Conservation (phyloP, 2,888 invertebrate species). For the Euplexia lucipara region DNA sequence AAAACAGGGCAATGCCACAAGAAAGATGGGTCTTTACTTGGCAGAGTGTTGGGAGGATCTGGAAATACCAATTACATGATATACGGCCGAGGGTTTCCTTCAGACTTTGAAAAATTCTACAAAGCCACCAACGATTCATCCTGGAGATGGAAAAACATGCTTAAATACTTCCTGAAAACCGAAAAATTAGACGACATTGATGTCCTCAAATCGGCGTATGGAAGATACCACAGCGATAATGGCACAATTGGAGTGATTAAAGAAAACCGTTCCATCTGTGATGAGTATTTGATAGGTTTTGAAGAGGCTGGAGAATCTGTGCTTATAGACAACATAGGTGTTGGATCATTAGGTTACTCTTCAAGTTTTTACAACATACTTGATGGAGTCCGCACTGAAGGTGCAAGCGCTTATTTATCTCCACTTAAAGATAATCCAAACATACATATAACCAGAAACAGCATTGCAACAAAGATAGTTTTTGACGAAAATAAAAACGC, state of each 20-base stretch:
- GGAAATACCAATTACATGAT: slow-evolving; percentile 65
- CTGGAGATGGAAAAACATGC: slow-evolving; percentile 68
- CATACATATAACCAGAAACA: slow-evolving; percentile 82
- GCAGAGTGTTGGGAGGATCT: slow-evolving; percentile 73
- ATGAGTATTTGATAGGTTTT: slow-evolving; percentile 46
- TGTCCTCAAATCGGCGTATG: slow-evolving; percentile 55
- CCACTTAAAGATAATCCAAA: slow-evolving; percentile 79
- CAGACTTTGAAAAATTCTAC: slow-evolving; percentile 68
- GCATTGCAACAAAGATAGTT: slow-evolving; percentile 63
- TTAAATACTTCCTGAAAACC: slow-evolving; percentile 71
- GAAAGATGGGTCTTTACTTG: slow-evolving; percentile 52
- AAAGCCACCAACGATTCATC: slow-evolving; percentile 55
- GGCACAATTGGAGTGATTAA: slow-evolving; percentile 70
- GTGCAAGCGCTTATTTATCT: slow-evolving; percentile 69
- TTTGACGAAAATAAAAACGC: slow-evolving; percentile 65
- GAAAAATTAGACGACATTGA: slow-evolving; percentile 63
- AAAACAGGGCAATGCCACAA: slow-evolving; percentile 4
- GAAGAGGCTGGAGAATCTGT: slow-evolving; percentile 77
- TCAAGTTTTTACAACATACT: slow-evolving; percentile 81
- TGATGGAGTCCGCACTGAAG: slow-evolving; percentile 76
- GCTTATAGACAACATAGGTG: slow-evolving; percentile 77
- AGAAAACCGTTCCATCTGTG: slow-evolving; percentile 29
- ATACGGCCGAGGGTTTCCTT: slow-evolving; percentile 67
- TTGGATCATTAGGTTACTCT: slow-evolving; percentile 80
- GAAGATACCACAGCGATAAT: slow-evolving; percentile 58